Percentiles rank a stretch among this genome's conserved stretches.
These are phyloP conservation scores for Heterotis niloticus DNA, from an alignment of 2,113 vertebrate species.

Conservation along the genomic window DNA sequence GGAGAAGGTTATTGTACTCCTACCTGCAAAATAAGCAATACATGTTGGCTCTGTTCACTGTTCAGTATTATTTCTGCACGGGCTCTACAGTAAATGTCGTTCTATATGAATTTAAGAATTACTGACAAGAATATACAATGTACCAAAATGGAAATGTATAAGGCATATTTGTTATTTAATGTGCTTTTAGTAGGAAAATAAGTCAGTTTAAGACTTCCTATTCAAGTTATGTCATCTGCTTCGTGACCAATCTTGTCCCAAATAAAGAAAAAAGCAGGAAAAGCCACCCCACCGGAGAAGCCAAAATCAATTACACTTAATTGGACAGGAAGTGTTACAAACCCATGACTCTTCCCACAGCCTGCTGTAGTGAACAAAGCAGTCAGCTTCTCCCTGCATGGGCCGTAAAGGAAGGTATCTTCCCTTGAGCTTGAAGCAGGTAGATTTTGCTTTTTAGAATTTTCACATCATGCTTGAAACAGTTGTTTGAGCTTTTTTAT, in stretches of 20 bases:
- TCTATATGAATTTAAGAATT: no score
- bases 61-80: no score
- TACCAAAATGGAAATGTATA: not conserved
- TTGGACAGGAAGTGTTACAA: not conserved
- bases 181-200: not conserved
- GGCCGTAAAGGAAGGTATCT: not conserved
- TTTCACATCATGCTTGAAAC: no score
- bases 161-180: not conserved
- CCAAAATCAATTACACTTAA: conserved; percentile 8
- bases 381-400: not conserved
- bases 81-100: no score
- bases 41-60: no score
- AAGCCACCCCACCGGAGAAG: not conserved
- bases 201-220: no score
- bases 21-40: no score
- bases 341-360: not conserved
- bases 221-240: not conserved
- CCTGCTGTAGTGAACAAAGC: conserved; percentile 2
- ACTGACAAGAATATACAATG: no score
- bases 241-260: not conserved
- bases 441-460: no score
- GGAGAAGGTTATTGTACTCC: no score
- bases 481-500: no score
- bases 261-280: not conserved
- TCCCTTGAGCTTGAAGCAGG: no score